Base-by-base conservation (phyloP, 2,113 vertebrate species). In the Dromiciops gliroides region DNA sequence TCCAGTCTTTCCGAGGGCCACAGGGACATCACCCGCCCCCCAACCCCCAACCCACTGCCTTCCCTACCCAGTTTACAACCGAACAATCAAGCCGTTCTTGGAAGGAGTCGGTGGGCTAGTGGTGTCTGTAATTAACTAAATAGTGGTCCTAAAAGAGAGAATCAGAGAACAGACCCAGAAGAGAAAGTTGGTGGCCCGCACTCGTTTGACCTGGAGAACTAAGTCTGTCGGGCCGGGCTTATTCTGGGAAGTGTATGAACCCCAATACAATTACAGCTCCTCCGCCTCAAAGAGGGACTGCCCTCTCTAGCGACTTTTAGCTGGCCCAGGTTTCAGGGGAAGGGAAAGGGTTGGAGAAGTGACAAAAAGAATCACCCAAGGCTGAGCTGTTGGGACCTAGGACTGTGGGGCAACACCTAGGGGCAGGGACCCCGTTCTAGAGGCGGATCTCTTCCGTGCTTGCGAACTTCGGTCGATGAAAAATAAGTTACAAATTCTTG, bases 401-500 rank as follows among this genome's bases (percentile, higher is more conserved):
- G 91, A n/a, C 60, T 92, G 50, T 96, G n/a, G 50, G 91, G 31
- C 91, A 16, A 83, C 47, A 44, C 26, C 67, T 95, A 96, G 37
- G 37, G 94, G 44, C 89, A 91, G 49, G 25, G 1, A 48, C 95
- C 88, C 56, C 91, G 47, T 16, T 23, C 2, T 16, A 90, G 14
- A 97, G 26, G 95, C 28, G 53, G 95, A 91, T 94, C 96, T 97
- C 97, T 67, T 94, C 93, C 94, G 95, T 60, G 96, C 97, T 96
- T 88, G 94, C 90, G 92, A 98, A 97, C 97, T 91, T 47, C 96
- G 97, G 93, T 96, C 96, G 98, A 98, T 96, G 97, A 98, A 98
- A 98, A 98, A 98, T 98, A 98, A 99, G 98, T 98, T 98, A 98
- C 98, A 98, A 98, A 97, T 97, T 98, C 98, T 99, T 99, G 99